Evolutionary conservation across 30 jellyfish, hydroid and myxozoan species (phyloP), one percentile per base, ranked within the genome.

Genomic region (Rhopilema esculentum): DNA sequence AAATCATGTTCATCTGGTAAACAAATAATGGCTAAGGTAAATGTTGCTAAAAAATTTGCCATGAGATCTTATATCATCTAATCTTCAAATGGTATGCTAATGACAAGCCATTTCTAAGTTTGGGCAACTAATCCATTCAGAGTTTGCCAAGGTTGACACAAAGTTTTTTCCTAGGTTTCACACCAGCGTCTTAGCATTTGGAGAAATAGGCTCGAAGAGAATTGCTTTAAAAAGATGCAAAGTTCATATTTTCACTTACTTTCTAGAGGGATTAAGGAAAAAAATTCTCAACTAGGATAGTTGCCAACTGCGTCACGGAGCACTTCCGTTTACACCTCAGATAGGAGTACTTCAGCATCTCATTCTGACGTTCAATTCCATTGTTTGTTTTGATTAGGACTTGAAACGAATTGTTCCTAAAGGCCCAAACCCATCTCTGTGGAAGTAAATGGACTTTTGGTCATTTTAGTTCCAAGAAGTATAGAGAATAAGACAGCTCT

Each of bases 341-440:
- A 32, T 75, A 75, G 71, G 29, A 22, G 89, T 78, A 61, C 79
- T 78, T 78, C 52, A 78, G 65, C 51, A 53, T 24, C 30, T 61
- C 65, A 25, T 78, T 78, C 63, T 78, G 89, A 23, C 89, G 80
- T 52, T 78, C 89, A 50, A 78, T 61, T 7, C 89, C 89, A 61
- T 78, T 78, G 79, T 78, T 78, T 78, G 89, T 78, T 40, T 52
- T 50, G 52, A 78, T 32, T 40, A 78, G 78, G 23, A 28, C 65
- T 78, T 78, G 89, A 52, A 78, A 78, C 30, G 78, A 31, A 57
- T 78, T 62, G 49, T 50, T 78, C 28, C 79, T 53, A 50, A 51
- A 62, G 32, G 79, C 80, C 79, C 79, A 61, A 16, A 52, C 89
- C 89, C 89, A 78, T 78, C 89, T 78, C 89, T 78, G 89, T 25